Conservation (phyloP, 1,140 invertebrate genomes). For the Diachasma alloeum region DNA sequence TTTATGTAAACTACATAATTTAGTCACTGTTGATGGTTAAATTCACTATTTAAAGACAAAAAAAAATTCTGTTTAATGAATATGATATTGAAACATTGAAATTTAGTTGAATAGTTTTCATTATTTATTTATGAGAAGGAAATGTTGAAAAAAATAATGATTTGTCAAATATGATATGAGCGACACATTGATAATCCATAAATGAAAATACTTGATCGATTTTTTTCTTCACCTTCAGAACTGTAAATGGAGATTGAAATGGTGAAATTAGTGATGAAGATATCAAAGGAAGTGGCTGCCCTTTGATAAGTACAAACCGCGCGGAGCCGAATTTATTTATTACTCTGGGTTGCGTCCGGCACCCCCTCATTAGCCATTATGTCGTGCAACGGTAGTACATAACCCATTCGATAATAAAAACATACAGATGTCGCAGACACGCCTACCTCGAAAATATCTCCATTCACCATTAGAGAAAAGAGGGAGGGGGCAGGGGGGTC, state of each 20-base stretch:
- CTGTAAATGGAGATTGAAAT: not conserved
- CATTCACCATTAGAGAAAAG: conserved; percentile 4
- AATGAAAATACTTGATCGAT: not conserved
- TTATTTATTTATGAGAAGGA: no score
- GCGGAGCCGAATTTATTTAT: not conserved
- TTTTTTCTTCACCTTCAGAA: not conserved
- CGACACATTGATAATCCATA: no score
- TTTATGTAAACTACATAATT: no score
- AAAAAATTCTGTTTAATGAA: no score
- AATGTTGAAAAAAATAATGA: no score
- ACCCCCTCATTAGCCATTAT: conserved; percentile 11
- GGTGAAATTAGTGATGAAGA: not conserved
- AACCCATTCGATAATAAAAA: not conserved
- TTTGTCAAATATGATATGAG: no score
- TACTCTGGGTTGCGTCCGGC: not conserved
- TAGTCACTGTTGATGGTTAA: no score
- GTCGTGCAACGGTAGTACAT: conserved; percentile 6
- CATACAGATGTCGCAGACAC: conserved; percentile 11
- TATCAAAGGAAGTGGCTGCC: not conserved
- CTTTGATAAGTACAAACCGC: not conserved
- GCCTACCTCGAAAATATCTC: not conserved
- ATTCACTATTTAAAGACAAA: no score
- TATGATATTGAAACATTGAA: no score
- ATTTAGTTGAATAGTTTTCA: no score
- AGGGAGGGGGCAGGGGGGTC: not conserved